Evolutionary conservation across 2,888 invertebrate genomes (phyloP).

Genomic region (Belgica antarctica): DNA sequence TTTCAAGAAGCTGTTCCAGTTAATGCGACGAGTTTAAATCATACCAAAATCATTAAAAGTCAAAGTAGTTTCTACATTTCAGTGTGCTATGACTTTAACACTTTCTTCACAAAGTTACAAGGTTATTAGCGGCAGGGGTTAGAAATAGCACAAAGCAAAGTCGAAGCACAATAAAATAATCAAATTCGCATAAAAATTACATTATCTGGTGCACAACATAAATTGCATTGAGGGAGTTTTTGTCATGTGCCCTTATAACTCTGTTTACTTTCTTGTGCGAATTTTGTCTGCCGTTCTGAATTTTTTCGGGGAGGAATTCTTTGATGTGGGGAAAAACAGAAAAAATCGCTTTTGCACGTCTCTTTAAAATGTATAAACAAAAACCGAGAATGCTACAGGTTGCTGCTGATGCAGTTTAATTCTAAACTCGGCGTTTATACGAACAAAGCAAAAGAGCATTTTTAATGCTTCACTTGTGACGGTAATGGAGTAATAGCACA

Average conservation of each 20-base stretch:
- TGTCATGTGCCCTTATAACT: no score
- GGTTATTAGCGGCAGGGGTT: neutral
- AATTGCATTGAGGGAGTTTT: neutral
- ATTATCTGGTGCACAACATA: neutral
- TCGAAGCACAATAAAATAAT: neutral
- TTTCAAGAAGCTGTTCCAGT: no score
- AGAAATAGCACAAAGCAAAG: neutral
- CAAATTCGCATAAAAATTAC: neutral
- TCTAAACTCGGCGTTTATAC: no score
- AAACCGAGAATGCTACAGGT: no score
- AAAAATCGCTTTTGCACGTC: neutral
- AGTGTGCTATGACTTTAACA: neutral
- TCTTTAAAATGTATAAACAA: no score
- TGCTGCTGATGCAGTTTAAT: no score
- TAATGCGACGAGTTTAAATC: no score
- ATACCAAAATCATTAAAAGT: no score
- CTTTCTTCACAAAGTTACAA: neutral
- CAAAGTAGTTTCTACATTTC: neutral
- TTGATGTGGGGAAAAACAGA: neutral
- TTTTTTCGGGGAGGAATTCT: neutral
- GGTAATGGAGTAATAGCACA: neutral
- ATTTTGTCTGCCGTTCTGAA: neutral
- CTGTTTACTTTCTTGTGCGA: neutral
- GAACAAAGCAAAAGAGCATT: neutral
- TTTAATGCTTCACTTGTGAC: constrained; percentile 6